These are phyloP conservation scores for Drosophila stalkeri DNA, from an alignment of 2,888 invertebrate genomes.

Conservation along the genomic window DNA sequence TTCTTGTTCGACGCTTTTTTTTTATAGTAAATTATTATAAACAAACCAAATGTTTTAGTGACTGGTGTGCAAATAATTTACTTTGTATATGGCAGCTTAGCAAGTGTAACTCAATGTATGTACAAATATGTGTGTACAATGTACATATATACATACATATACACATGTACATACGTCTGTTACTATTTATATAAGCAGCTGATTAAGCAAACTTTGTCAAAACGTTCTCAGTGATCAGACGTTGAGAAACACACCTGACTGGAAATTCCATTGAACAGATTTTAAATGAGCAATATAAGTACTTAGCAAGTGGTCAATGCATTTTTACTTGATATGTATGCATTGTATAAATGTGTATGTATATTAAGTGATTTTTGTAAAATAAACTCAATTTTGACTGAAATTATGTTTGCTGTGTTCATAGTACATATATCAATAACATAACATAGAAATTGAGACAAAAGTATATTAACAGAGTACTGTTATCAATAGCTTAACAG, in stretches of 20 bases:
- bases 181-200: conserved; percentile 45
- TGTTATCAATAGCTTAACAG: not conserved
- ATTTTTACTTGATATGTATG: not conserved
- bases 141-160: not conserved
- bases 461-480: not conserved
- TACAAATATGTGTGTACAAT: no score
- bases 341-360: not conserved
- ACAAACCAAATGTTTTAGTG: conserved; percentile 70
- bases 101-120: conserved; percentile 2
- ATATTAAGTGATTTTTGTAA: no score
- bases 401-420: no score
- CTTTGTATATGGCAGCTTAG: conserved; percentile 20
- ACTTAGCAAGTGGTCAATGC: conserved; percentile 2
- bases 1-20: conserved; percentile 61
- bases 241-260: conserved; percentile 28
- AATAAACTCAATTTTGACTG: not conserved
- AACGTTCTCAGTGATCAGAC: conserved; percentile 25
- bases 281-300: conserved; percentile 4
- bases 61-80: conserved; percentile 69
- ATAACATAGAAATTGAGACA: not conserved
- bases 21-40: conserved; percentile 66
- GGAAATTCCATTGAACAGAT: conserved; percentile 3
- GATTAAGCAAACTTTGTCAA: conserved; percentile 39
- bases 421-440: not conserved
- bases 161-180: conserved; percentile 17